These are phyloP conservation scores for Hymenopus coronatus DNA, from an alignment of 2,888 invertebrate genomes.

Conservation along the genomic window DNA sequence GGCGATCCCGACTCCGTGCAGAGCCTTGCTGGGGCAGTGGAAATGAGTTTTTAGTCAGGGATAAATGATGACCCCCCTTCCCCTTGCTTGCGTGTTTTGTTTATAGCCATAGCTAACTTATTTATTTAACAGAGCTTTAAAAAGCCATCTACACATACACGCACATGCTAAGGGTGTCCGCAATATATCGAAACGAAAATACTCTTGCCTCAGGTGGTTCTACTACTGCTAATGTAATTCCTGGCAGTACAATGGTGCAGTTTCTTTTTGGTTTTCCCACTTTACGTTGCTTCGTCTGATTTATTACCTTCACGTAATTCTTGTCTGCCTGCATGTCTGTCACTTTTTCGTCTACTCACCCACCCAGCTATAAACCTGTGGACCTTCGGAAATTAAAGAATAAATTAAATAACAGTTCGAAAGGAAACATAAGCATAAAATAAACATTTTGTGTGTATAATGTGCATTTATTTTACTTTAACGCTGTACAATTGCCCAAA, in stretches of 20 bases:
- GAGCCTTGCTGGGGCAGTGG: neutral
- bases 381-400: no score
- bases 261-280: neutral
- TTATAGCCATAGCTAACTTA: conserved; percentile 22
- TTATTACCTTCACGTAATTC: no score
- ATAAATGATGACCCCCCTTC: conserved; percentile 19
- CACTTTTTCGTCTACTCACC: no score
- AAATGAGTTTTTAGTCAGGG: conserved; percentile 23
- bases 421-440: no score
- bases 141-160: conserved; percentile 4
- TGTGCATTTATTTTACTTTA: no score
- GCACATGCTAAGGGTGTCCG: neutral
- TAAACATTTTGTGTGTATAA: no score
- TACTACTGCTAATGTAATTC: neutral
- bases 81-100: neutral
- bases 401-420: no score
- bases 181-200: neutral
- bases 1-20: neutral
- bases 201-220: neutral
- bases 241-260: neutral
- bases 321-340: no score
- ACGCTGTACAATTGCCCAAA: no score
- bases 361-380: no score
- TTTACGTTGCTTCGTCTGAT: neutral
- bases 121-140: conserved; percentile 26